These are phyloP conservation scores for Aleadryas rufinucha DNA, from an alignment of 2,113 vertebrate genomes.

Conservation along the genomic window DNA sequence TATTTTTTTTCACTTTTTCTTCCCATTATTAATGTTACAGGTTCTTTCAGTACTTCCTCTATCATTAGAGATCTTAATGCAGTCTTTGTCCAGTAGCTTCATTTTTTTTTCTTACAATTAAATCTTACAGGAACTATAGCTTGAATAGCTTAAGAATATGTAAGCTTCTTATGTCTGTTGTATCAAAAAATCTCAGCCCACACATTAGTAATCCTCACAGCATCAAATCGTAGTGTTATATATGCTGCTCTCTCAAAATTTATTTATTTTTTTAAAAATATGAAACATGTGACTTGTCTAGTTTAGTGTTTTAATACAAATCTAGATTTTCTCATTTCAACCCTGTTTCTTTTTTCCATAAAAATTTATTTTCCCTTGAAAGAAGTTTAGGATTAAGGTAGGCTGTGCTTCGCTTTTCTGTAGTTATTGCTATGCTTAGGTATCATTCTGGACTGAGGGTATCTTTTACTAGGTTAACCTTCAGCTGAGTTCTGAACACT, in stretches of 20 bases:
- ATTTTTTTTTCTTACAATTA: background rate
- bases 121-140: background rate
- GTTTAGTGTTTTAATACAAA: background rate
- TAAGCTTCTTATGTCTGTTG: background rate
- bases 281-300: background rate
- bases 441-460: background rate
- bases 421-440: rapidly evolving
- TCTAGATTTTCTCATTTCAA: background rate
- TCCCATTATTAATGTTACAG: background rate
- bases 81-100: background rate
- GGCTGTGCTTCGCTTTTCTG: background rate
- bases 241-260: background rate
- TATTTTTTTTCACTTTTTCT: background rate
- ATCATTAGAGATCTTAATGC: background rate
- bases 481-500: background rate
- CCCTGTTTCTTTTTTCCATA: background rate
- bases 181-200: background rate
- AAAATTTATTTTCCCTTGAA: background rate
- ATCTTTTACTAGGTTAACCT: background rate
- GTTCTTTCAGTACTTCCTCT: background rate
- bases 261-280: background rate
- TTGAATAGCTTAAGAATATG: background rate
- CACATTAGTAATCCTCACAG: background rate
- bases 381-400: background rate
- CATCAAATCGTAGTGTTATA: background rate